Base-by-base conservation (phyloP, 1,140 invertebrate species). In the Idris sp. region DNA sequence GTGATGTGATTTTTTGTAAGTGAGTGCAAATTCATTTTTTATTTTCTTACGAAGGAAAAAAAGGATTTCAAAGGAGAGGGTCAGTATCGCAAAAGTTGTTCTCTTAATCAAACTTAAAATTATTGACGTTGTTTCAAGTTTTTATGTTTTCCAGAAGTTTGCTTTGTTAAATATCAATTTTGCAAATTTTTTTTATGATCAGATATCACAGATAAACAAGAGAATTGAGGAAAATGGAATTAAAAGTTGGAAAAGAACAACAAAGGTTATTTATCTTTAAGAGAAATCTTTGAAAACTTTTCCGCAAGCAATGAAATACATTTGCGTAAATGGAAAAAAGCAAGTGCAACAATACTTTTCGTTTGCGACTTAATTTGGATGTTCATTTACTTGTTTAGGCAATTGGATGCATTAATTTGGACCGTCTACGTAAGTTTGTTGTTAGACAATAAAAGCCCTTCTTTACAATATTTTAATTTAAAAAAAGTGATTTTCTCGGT, bases 1-100 rank as follows among this genome's bases (percentile, higher is more conserved):
- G 54, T 69, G 64, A 69, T 59, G 64, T 59, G 64, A 59, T 69
- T 69, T 36, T 10, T 53, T n/a, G n/a, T n/a, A n/a, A n/a, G 51
- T 67, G 62, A 33, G 33, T 48, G 62, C 15, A 14, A 18, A 48
- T 54, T 54, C 11, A 8, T 8, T 46, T 38, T 65, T 51, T 51
- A 38, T 61, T 62, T 51, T 49, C 16, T n/a, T 30, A 8, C 4
- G 18, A 44, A 6, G 40, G 7, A 31, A 31, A 56, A 14, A 10
- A 16, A 28, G 14, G 10, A 6, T 25, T 38, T 18, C 38, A 38
- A 2, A 26, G 2, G 2, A 56, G 44, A 64, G 61, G 61, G 35
- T 46, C 6, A 38, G 26, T 54, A 41, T 41, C 10, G 6, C 1
- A n/a, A 22, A 22, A 22, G 19, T 22, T 22, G 19, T n/a, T n/a